phyloP scores from a whole-genome alignment of 1,140 invertebrate species.

The Argopecten irradians region DNA sequence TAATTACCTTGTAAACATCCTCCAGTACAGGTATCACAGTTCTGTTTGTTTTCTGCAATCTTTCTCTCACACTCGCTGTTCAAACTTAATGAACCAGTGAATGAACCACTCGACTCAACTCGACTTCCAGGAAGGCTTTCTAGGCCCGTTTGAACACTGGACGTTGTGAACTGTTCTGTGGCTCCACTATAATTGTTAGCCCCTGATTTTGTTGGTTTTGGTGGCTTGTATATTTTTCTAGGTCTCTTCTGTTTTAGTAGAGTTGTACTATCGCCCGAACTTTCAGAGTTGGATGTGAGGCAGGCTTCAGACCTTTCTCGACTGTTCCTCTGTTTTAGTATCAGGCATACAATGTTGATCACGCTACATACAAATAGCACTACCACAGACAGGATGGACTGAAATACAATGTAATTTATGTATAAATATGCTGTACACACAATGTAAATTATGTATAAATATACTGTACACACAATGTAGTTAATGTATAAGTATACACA shows the following conservation, averaged over 20 bases:
- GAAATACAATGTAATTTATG: slow-evolving; percentile 75
- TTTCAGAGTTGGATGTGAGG: slow-evolving; percentile 49
- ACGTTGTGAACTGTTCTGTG: neutral
- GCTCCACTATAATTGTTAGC: neutral
- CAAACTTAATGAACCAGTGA: neutral
- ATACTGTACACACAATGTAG: too few species aligned
- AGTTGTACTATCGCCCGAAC: neutral
- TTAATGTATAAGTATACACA: too few species aligned
- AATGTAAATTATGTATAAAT: too few species aligned
- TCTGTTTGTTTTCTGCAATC: neutral
- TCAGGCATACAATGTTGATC: slow-evolving; percentile 83
- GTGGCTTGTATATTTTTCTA: neutral
- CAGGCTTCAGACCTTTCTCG: neutral
- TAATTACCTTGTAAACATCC: neutral
- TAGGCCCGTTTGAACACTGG: neutral
- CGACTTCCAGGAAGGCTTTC: neutral
- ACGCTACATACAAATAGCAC: slow-evolving; percentile 57
- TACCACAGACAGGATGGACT: slow-evolving; percentile 63
- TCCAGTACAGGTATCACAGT: neutral
- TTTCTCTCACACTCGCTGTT: neutral
- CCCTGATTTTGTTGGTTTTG: neutral
- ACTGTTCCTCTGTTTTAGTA: slow-evolving; percentile 86
- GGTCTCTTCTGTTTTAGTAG: neutral
- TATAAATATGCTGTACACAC: too few species aligned
- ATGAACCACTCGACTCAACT: neutral